phyloP scores from a whole-genome alignment of 2,888 invertebrate species.

The Meteorus colon region DNA sequence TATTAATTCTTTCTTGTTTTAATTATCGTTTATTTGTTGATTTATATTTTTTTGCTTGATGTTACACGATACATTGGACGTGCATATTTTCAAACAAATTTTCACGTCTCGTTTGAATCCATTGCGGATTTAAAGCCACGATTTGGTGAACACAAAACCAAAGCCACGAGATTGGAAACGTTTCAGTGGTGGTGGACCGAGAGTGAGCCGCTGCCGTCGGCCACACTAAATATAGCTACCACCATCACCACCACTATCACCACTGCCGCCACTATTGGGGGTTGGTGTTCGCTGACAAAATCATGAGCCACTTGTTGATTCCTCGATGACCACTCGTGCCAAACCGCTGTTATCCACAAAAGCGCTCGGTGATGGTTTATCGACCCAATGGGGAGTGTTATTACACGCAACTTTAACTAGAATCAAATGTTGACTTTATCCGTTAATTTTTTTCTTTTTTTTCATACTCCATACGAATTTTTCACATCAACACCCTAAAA shows the following conservation, averaged over 20 bases:
- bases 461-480: not conserved
- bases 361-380: conserved; percentile 35
- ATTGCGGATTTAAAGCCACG: conserved; percentile 26
- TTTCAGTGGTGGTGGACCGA: conserved; percentile 63
- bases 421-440: not conserved
- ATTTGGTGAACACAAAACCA: conserved; percentile 36
- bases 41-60: not conserved
- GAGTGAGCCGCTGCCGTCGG: conserved; percentile 1
- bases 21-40: not conserved
- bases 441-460: not conserved
- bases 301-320: conserved; percentile 72
- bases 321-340: conserved; percentile 61
- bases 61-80: conserved; percentile 6
- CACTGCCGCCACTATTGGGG: conserved; percentile 44
- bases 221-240: not conserved
- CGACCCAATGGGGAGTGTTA: not conserved
- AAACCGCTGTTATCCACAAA: conserved; percentile 55
- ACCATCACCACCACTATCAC: conserved; percentile 5
- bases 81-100: conserved; percentile 16
- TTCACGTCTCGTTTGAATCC: conserved; percentile 20
- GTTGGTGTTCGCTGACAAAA: conserved; percentile 65
- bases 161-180: conserved; percentile 54
- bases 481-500: too few species aligned
- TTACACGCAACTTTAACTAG: not conserved
- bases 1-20: not conserved